These are phyloP conservation scores for Girardia tigrina DNA, from an alignment of 2,888 invertebrate genomes.

Conservation along the genomic window DNA sequence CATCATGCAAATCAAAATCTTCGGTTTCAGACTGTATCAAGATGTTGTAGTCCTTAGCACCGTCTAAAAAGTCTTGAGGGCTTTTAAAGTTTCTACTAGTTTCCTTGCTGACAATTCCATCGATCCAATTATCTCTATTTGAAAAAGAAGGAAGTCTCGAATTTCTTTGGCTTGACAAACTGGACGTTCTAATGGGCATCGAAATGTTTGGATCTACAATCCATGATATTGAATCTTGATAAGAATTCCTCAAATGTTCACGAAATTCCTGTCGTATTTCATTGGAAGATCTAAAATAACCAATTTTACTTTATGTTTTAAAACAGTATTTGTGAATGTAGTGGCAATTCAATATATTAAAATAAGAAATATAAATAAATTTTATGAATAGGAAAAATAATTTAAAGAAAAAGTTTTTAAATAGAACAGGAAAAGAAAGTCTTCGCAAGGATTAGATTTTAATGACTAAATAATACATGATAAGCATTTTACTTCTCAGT, in stretches of 20 bases:
- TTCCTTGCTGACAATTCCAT: no score
- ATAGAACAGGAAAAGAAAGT: no score
- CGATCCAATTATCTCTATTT: not conserved
- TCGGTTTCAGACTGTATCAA: not conserved
- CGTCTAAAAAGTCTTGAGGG: not conserved
- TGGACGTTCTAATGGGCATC: not conserved
- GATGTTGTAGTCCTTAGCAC: not conserved
- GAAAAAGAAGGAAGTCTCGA: not conserved
- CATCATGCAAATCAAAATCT: not conserved
- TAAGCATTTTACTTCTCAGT: no score
- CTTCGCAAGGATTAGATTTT: no score
- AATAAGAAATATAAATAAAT: no score
- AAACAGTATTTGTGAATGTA: no score
- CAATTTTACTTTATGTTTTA: no score
- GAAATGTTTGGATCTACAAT: slow-evolving; percentile 3
- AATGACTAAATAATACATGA: no score
- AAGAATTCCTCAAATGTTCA: not conserved
- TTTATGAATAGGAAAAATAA: no score
- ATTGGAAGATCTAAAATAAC: not conserved
- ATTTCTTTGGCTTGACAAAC: slow-evolving; percentile 11
- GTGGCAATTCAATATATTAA: no score
- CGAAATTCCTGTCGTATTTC: not conserved
- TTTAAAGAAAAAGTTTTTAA: no score
- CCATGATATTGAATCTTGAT: not conserved
- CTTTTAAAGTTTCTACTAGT: not conserved